Base-by-base conservation (phyloP, 53 echinoderm and acorn worm genomes). In the Apostichopus leukothele region DNA sequence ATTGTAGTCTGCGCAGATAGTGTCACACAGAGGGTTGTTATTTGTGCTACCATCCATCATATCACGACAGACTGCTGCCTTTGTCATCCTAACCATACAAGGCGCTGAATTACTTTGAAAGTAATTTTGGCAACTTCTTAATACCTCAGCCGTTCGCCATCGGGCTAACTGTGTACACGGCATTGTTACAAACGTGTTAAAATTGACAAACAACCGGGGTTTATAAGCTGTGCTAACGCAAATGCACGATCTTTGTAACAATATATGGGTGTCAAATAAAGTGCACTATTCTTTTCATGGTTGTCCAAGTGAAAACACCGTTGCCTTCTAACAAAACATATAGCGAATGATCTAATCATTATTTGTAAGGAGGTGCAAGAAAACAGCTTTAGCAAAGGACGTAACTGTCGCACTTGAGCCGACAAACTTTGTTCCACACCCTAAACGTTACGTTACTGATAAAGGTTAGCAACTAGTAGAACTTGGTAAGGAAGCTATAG, bases 1-100 rank as follows among this genome's bases (percentile, higher is more conserved):
- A 81, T 81, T 81, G 19, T 18, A 50, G 21, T 81, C 81, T 53
- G 52, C 16, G 11, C 60, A 54, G 54, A 57, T 7, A 53, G 79
- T 51, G 79, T 51, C 79, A 79, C 39, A 53, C 51, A 81, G 81
- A 18, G 81, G 81, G 19, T 81, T 81, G 5, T 18, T 81, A 25
- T 81, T 81, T 81, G 81, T 81, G 23, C 19, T 9, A 54, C 52
- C 55, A 81, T 81, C 81, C 60, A 81, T 81, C 81, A 81, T 12
- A 76, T 26, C 18, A 50, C 76, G 39, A 76, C 12, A 76, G 76
- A 8, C 12, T n/a, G 76, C 27, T 5, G 68, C 16, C 68, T 68
- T 68, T 68, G 68, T 68, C 16, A 68, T 68, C 68, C 19, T 68
- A 18, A 18, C 76, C 51, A 51, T 10, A 51, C 12, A 76, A 76